Evolutionary conservation across 2,113 vertebrate genomes (phyloP), one percentile per base, ranked within the genome.

Genomic region (Pimephales promelas): DNA sequence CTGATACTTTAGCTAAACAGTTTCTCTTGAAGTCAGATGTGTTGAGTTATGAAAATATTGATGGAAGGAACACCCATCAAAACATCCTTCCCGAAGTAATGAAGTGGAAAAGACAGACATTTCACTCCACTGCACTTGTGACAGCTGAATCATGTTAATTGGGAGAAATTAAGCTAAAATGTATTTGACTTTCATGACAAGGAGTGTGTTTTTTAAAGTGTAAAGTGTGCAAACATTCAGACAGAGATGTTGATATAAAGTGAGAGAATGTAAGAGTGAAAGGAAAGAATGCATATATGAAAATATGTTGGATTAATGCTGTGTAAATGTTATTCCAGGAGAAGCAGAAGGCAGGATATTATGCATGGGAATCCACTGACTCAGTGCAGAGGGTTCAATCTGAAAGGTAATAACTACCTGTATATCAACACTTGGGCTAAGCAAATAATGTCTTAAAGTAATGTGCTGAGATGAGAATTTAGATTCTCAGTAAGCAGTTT

Each of bases 281-380:
- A 62, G 56, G 70, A 73, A 78, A 72, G 24, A 26, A 62, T 28
- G 14, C 49, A 62, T 56, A 40, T 79, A 76, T 83, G 74, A 76
- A 68, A 43, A 40, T 70, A 62, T 31, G 59, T 16, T 34, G 83
- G 24, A 78, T 36, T 80, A 77, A 62, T 59, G 54, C 70, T 47
- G 11, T 78, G 4, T 61, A 40, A 79, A 45, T 73, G 2, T 82
- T 76, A 85, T 85, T 88, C 36, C 59, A 99, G 97, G 93, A 96
- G 97, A 86, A 99, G 97, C 93, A 95, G 98, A 81, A 95, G 97
- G 90, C 98, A 99, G 92, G 98, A 99, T 0, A 94, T 99, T 78
- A 97, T 97, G 91, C 96, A 98, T 83, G 98, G 98, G 85, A 99
- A 99, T 86, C 97, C 98, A 81, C 91, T 99, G 89, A 98, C 97